Percentiles rank a stretch among this genome's conserved stretches.
Conservation (phyloP, 1,140 invertebrate species). For the Cecropterus lyciades region DNA sequence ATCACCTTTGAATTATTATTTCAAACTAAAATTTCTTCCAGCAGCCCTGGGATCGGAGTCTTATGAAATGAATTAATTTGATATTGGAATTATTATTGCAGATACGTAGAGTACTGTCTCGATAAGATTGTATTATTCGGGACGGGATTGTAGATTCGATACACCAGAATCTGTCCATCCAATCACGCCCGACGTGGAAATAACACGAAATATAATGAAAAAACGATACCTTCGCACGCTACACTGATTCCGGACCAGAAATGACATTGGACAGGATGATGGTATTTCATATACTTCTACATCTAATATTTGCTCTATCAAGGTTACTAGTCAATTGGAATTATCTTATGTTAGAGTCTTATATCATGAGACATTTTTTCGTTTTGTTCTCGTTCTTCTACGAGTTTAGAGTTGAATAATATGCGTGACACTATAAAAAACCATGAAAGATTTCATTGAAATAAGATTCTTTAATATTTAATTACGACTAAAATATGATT, state of each 20-base stretch:
- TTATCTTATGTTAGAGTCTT: no score
- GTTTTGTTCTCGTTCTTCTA: no score
- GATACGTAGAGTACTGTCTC: neutral
- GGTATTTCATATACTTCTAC: neutral
- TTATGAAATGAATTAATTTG: neutral
- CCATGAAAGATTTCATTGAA: no score
- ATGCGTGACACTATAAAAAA: no score
- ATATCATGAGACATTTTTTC: no score
- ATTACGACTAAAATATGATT: no score
- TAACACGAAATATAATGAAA: constrained; percentile 6
- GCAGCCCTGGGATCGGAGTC: no score
- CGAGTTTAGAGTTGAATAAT: no score
- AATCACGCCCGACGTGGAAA: constrained; percentile 10
- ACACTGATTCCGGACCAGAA: constrained; percentile 14
- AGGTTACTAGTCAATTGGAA: neutral
- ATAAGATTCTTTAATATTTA: no score
- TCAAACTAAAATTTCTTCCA: no score
- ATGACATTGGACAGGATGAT: constrained; percentile 20
- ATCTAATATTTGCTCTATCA: neutral
- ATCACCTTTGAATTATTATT: no score
- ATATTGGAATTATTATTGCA: neutral
- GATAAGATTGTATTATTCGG: constrained; percentile 1
- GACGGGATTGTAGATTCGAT: constrained; percentile 11
- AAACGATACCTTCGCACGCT: constrained; percentile 15
- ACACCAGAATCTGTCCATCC: constrained; percentile 5